These are phyloP conservation scores for Lysandra bellargus DNA, from an alignment of 2,888 invertebrate genomes.

Conservation along the genomic window DNA sequence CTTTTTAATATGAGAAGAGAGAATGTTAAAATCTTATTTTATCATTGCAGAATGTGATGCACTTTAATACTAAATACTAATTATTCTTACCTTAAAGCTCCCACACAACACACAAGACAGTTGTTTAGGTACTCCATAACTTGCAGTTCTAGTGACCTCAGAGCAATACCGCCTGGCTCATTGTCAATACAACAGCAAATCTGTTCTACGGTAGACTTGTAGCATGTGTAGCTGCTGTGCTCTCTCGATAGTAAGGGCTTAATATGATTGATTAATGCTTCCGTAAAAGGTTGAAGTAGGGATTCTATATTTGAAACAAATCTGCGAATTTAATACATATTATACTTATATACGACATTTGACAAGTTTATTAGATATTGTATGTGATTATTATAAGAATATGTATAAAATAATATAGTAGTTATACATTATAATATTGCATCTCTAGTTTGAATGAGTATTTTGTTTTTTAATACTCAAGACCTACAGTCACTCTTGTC, in stretches of 20 bases:
- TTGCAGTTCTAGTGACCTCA: conserved; percentile 48
- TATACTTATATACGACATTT: not conserved
- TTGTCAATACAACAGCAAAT: conserved; percentile 61
- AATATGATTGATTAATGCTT: conserved; percentile 49
- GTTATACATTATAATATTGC: not conserved
- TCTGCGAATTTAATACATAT: conserved; percentile 45
- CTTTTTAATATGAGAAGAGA: too few relatives aligned
- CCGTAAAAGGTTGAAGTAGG: conserved; percentile 53
- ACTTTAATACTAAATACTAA: not conserved
- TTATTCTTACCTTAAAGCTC: conserved; percentile 50
- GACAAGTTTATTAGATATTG: too few relatives aligned
- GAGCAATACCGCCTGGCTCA: conserved; percentile 56
- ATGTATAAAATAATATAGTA: too few relatives aligned
- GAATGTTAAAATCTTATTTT: too few relatives aligned
- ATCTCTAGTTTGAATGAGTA: not conserved
- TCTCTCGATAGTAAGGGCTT: conserved; percentile 8
- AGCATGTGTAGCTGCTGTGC: conserved; percentile 43
- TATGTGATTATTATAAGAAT: too few relatives aligned
- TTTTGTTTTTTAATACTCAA: not conserved
- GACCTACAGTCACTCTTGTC: not conserved
- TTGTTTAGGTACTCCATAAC: conserved; percentile 50
- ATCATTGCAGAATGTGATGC: too few relatives aligned
- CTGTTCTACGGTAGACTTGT: conserved; percentile 50
- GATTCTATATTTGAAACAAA: conserved; percentile 53
- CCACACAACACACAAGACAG: conserved; percentile 51